Conservation (phyloP, 2,797 vertebrate genomes). For the Rhyacichthys aspro region DNA sequence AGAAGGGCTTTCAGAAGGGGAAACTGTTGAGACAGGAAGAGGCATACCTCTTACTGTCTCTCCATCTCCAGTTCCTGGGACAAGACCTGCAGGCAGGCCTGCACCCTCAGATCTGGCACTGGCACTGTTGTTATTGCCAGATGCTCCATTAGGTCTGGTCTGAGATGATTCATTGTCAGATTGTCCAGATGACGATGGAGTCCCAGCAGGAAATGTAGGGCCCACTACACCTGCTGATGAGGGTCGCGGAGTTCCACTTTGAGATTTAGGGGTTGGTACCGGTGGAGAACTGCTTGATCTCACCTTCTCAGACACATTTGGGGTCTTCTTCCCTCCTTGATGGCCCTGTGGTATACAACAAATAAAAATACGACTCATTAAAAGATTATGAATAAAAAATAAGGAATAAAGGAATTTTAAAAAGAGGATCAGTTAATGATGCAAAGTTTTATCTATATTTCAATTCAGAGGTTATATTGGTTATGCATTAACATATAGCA, state of each 20-base stretch:
- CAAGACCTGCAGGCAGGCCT: slow-evolving; percentile 39
- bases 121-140: slow-evolving; percentile 64
- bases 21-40: slow-evolving; percentile 63
- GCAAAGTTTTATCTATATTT: too few species aligned
- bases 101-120: slow-evolving; percentile 61
- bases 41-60: slow-evolving; percentile 62
- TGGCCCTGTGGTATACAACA: slow-evolving; percentile 59
- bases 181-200: slow-evolving; percentile 73
- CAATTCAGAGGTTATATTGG: too few species aligned
- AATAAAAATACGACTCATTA: background rate
- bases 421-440: too few species aligned
- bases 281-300: slow-evolving; percentile 85
- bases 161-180: slow-evolving; percentile 79
- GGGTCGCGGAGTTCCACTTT: slow-evolving; percentile 80
- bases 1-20: slow-evolving; percentile 73
- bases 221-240: slow-evolving; percentile 74
- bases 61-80: slow-evolving; percentile 52
- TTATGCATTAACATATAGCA: too few species aligned
- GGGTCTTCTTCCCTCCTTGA: slow-evolving; percentile 83
- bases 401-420: too few species aligned
- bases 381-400: too few species aligned
- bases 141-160: slow-evolving; percentile 54
- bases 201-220: slow-evolving; percentile 71
- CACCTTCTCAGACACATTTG: slow-evolving; percentile 83
- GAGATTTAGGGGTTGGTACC: slow-evolving; percentile 87